Conservation (phyloP, 1,140 invertebrate genomes). For the Tetramorium simillimum region DNA sequence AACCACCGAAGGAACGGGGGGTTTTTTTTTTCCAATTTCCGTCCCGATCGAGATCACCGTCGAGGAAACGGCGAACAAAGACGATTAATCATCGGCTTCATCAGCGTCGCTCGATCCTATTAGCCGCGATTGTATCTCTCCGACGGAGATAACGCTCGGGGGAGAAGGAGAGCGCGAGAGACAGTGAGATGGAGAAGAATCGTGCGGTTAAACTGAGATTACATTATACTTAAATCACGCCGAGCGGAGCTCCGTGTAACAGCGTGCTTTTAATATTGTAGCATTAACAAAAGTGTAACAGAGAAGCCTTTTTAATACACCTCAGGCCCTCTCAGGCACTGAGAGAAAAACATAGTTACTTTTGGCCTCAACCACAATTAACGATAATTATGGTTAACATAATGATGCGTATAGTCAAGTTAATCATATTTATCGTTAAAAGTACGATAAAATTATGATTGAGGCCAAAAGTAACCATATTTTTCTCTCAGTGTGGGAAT, state of each 20-base stretch:
- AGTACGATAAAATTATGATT: too few relatives aligned
- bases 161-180: background rate
- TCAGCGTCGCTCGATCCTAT: background rate
- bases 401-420: too few relatives aligned
- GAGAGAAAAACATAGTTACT: too few relatives aligned
- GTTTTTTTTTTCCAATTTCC: background rate
- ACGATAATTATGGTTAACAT: too few relatives aligned
- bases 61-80: constrained; percentile 2
- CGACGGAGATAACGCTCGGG: background rate
- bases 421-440: too few relatives aligned
- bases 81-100: constrained; percentile 1
- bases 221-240: constrained; percentile 23
- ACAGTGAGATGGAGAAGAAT: background rate
- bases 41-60: constrained; percentile 1
- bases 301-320: constrained; percentile 15
- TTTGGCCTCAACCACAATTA: too few relatives aligned
- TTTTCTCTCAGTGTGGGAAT: background rate
- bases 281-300: background rate
- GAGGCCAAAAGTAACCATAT: too few relatives aligned
- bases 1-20: too few relatives aligned
- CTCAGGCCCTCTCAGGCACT: too few relatives aligned
- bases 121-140: background rate
- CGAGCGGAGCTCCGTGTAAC: background rate
- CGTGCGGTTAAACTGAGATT: constrained; percentile 13
- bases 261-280: constrained; percentile 5